phyloP scores from a whole-genome alignment of 2,888 invertebrate species.

The Pterostichus niger region DNA sequence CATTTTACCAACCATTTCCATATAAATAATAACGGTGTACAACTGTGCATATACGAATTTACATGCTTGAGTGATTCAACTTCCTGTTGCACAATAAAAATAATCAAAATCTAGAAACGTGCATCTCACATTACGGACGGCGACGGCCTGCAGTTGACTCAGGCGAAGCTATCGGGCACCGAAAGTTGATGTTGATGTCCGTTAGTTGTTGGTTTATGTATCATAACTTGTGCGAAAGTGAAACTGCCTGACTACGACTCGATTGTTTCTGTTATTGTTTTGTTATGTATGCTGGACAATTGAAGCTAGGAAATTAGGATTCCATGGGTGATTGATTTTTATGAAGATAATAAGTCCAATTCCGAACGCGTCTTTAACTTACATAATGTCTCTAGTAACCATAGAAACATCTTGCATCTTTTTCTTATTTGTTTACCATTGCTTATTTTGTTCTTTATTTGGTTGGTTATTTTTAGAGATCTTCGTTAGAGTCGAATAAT shows the following conservation, averaged over 20 bases:
- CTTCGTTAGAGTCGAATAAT: too few species aligned
- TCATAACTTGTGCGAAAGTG: conserved; percentile 59
- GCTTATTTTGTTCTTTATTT: too few species aligned
- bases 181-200: background rate
- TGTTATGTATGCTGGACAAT: conserved; percentile 16
- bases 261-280: conserved; percentile 47
- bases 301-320: too few species aligned
- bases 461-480: too few species aligned
- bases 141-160: too few species aligned
- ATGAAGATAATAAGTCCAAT: too few species aligned
- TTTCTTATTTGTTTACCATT: too few species aligned
- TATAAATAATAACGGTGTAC: conserved; percentile 57
- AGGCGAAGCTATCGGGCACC: background rate
- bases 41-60: conserved; percentile 58
- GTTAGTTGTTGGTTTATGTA: conserved; percentile 29
- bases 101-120: conserved; percentile 62
- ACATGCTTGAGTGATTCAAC: conserved; percentile 60
- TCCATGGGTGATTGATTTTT: too few species aligned
- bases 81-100: conserved; percentile 59
- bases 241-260: background rate
- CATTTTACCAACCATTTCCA: conserved; percentile 50
- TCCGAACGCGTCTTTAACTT: too few species aligned
- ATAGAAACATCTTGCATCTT: too few species aligned
- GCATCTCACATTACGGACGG: conserved; percentile 59
- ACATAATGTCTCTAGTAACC: too few species aligned